phyloP scores from a whole-genome alignment of 2,888 invertebrate genomes.

The Leistus spinibarbis region DNA sequence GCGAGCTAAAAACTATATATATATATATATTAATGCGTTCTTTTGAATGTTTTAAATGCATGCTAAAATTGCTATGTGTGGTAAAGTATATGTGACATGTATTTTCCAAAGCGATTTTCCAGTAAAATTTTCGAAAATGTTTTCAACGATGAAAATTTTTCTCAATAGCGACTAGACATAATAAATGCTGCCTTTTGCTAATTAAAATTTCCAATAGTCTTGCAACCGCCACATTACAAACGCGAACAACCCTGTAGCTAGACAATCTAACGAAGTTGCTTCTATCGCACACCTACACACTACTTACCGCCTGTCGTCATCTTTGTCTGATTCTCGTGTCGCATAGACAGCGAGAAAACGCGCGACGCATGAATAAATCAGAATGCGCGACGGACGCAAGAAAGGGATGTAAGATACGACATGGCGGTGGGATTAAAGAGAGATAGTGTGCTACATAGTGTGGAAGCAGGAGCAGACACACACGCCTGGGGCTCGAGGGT shows the following conservation, averaged over 20 bases:
- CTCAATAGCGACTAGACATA: no score
- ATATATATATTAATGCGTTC: no score
- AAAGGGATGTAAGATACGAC: background rate
- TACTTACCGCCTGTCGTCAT: background rate
- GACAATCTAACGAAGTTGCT: background rate
- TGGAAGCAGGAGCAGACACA: no score
- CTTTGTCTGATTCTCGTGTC: background rate
- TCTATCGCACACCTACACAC: background rate
- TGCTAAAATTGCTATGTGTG: background rate
- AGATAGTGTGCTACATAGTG: background rate
- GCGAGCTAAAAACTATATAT: no score
- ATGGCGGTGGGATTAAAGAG: background rate
- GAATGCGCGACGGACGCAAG: background rate
- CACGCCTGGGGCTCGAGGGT: background rate
- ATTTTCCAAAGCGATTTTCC: background rate
- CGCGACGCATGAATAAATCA: conserved; percentile 7
- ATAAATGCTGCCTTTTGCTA: no score
- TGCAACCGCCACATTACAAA: no score
- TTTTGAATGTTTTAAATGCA: no score
- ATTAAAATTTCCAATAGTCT: no score
- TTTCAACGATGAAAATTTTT: no score
- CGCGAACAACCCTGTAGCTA: background rate
- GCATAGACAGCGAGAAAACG: background rate
- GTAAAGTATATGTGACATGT: background rate
- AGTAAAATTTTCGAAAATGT: no score